phyloP scores from a whole-genome alignment of 2,797 vertebrate genomes.

The Acrossocheilus fasciatus region DNA sequence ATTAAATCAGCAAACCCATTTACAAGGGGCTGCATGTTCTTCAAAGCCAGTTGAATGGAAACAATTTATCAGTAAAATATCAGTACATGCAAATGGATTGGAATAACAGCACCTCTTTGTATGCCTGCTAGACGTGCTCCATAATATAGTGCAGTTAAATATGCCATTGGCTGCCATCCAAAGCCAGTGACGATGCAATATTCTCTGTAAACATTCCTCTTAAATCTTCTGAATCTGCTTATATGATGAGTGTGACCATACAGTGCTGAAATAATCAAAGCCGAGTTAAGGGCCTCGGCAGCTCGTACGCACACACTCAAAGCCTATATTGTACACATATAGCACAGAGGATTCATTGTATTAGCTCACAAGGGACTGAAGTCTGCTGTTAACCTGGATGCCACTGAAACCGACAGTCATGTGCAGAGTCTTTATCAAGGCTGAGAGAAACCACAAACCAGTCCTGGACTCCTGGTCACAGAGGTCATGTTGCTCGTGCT shows the following conservation, averaged over 20 bases:
- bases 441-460: constrained; percentile 39
- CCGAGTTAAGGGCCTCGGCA: not conserved
- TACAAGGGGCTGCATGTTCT: not conserved
- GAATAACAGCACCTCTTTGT: constrained; percentile 10
- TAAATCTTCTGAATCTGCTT: constrained; percentile 17
- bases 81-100: constrained; percentile 8
- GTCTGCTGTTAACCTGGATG: constrained; percentile 40
- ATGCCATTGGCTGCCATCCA: constrained; percentile 17
- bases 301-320: constrained; percentile 11
- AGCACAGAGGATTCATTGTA: constrained; percentile 58
- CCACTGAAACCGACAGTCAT: constrained; percentile 48
- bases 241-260: constrained; percentile 18
- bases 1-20: not conserved
- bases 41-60: constrained; percentile 8
- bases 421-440: constrained; percentile 46
- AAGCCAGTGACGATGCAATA: not conserved
- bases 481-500: not conserved
- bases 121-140: not conserved
- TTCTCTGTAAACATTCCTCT: constrained; percentile 17
- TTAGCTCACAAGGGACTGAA: constrained; percentile 46
- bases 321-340: constrained; percentile 9
- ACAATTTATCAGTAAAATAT: not conserved
- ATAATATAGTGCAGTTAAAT: constrained; percentile 1
- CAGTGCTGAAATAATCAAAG: constrained; percentile 24
- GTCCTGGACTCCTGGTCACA: constrained; percentile 36